Conservation (phyloP, 2,888 invertebrate genomes). For the Lochmaea crataegi region DNA sequence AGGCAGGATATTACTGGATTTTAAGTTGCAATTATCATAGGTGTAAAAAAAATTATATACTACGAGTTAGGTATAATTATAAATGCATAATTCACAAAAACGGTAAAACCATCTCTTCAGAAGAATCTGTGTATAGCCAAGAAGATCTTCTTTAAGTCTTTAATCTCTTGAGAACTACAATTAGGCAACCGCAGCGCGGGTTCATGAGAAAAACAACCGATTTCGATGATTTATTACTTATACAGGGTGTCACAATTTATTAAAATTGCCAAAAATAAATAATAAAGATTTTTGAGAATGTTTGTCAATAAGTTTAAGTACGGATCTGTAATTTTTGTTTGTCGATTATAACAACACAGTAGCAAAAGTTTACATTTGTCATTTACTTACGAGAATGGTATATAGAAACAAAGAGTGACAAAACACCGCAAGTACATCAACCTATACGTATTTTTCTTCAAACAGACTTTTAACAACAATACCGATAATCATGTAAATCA, state of each 20-base stretch:
- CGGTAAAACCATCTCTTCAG: slow-evolving; percentile 22
- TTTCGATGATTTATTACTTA: slow-evolving; percentile 14
- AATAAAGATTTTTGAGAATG: too few relatives aligned
- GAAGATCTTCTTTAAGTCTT: slow-evolving; percentile 9
- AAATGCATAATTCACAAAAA: slow-evolving; percentile 33
- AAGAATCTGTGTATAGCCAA: background rate
- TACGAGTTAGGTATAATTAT: slow-evolving; percentile 32
- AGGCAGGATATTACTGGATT: slow-evolving; percentile 11
- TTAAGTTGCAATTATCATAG: slow-evolving; percentile 28
- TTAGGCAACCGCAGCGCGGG: slow-evolving; percentile 11
- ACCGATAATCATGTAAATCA: slow-evolving; percentile 3
- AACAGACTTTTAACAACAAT: background rate
- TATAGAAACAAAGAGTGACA: slow-evolving; percentile 64
- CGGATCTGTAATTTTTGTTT: slow-evolving; percentile 37
- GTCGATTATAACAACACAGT: slow-evolving; percentile 61
- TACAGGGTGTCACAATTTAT: background rate
- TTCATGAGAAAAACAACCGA: slow-evolving; percentile 22
- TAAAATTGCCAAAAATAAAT: background rate
- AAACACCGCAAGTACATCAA: slow-evolving; percentile 60
- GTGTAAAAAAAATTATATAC: slow-evolving; percentile 31
- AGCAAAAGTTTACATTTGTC: slow-evolving; percentile 62
- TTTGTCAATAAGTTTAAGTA: slow-evolving; percentile 22
- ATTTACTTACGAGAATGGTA: slow-evolving; percentile 60
- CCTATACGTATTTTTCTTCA: slow-evolving; percentile 54
- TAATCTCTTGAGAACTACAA: slow-evolving; percentile 17